Evolutionary conservation across 1,140 invertebrate genomes (phyloP).

Genomic region (Saccostrea echinata): DNA sequence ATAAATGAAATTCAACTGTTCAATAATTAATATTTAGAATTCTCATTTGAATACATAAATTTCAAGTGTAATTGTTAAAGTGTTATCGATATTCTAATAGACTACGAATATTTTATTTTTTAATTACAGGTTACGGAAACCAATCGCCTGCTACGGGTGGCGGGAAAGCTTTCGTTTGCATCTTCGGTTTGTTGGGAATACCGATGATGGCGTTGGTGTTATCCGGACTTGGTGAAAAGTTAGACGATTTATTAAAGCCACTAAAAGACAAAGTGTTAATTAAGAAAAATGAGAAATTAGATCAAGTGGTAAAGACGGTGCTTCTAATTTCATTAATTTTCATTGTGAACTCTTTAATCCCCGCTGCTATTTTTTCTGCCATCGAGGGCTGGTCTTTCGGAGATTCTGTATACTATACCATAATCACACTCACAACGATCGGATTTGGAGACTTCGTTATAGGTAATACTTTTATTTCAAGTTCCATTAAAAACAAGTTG

Average conservation of each 20-base stretch:
- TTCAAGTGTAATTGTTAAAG: too few species aligned
- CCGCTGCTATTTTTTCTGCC: constrained; percentile 52
- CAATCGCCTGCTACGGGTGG: constrained; percentile 64
- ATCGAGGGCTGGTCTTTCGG: constrained; percentile 57
- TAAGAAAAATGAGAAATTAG: constrained; percentile 48
- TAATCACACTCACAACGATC: constrained; percentile 74
- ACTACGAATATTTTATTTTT: not conserved
- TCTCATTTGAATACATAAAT: too few species aligned
- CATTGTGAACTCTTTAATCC: constrained; percentile 38
- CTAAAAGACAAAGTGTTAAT: constrained; percentile 53
- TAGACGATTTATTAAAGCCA: constrained; percentile 56
- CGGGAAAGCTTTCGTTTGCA: constrained; percentile 66
- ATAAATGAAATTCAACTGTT: too few species aligned
- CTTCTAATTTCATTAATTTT: not conserved
- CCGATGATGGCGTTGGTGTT: constrained; percentile 62
- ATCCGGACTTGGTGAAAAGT: constrained; percentile 60
- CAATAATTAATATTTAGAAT: too few species aligned
- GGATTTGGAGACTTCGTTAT: constrained; percentile 73
- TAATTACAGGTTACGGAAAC: constrained; percentile 70
- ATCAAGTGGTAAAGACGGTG: constrained; percentile 53
- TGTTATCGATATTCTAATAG: too few species aligned
- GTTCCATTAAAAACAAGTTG: not conserved
- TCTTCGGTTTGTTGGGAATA: constrained; percentile 71
- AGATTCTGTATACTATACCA: constrained; percentile 56
- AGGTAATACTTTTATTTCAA: constrained; percentile 79